A percentile compares a stretch with the other conserved stretches of the same genome.
These are phyloP conservation scores for Yponomeuta malinellus DNA, from an alignment of 2,888 invertebrate species.

Conservation along the genomic window DNA sequence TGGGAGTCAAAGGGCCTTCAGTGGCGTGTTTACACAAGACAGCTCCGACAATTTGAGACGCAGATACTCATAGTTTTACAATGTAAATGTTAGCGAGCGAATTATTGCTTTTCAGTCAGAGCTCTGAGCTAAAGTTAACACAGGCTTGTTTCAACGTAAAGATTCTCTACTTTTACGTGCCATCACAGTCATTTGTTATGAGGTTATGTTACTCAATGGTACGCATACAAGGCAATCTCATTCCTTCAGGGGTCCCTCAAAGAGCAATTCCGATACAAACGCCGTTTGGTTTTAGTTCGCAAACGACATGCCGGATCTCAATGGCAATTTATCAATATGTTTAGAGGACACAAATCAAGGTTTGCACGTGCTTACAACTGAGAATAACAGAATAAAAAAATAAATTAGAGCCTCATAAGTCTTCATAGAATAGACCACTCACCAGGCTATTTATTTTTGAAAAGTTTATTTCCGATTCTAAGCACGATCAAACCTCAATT, in stretches of 20 bases:
- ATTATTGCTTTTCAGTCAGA: not conserved
- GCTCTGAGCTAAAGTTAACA: not conserved
- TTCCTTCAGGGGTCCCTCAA: too few species aligned
- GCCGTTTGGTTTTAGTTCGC: not conserved
- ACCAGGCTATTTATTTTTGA: too few species aligned
- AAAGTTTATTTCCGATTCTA: too few species aligned
- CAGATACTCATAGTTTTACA: not conserved
- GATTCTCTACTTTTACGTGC: not conserved
- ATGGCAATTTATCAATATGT: too few species aligned
- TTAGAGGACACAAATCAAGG: too few species aligned
- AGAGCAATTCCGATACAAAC: too few species aligned
- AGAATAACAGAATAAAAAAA: too few species aligned
- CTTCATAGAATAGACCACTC: too few species aligned
- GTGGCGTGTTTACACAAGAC: slow-evolving; percentile 2
- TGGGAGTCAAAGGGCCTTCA: not conserved
- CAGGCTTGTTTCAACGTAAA: not conserved
- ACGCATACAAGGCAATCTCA: not conserved
- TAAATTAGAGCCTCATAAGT: too few species aligned
- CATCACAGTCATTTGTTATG: not conserved
- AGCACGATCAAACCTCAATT: too few species aligned
- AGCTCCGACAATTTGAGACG: not conserved
- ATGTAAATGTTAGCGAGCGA: slow-evolving; percentile 1
- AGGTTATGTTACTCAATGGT: not conserved
- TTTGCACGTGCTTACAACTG: too few species aligned
- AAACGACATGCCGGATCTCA: too few species aligned